Conservation (phyloP, 2,113 vertebrate genomes). For the Puffinus mauretanicus region DNA sequence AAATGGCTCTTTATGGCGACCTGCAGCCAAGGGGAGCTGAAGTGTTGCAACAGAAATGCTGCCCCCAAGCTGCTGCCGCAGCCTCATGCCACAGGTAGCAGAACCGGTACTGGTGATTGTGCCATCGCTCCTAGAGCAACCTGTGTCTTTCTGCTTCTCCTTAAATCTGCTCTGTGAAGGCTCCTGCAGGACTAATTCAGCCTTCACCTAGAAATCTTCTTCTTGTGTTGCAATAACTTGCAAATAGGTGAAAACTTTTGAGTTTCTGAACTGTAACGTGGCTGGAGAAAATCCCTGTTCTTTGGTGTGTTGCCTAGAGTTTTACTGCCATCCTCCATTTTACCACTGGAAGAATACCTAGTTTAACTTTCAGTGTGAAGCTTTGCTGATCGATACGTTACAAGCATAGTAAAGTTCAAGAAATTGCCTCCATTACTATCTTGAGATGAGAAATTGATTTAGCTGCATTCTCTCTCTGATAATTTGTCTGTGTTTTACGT, state of each 20-base stretch:
- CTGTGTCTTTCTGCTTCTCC: neutral
- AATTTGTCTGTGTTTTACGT: constrained; percentile 32
- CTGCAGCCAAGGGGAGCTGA: neutral
- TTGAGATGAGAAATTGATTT: constrained; percentile 66
- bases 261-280: neutral
- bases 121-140: neutral
- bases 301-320: neutral
- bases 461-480: constrained; percentile 33
- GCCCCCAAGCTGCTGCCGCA: neutral
- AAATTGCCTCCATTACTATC: constrained; percentile 56
- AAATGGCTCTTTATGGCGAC: neutral
- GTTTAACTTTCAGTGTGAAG: neutral
- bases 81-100: rapidly evolving
- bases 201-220: neutral
- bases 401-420: constrained; percentile 54
- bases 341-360: neutral
- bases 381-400: constrained; percentile 43
- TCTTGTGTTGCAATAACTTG: neutral
- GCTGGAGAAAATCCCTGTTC: neutral
- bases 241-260: neutral
- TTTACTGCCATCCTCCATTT: constrained; percentile 7
- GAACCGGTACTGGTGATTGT: neutral
- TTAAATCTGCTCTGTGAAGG: neutral
- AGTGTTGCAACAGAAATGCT: neutral
- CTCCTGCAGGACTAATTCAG: neutral